Percentiles rank a stretch among this genome's conserved stretches.
Evolutionary conservation across 2,113 vertebrate species (phyloP).

Genomic region (Butastur rufipennis): DNA sequence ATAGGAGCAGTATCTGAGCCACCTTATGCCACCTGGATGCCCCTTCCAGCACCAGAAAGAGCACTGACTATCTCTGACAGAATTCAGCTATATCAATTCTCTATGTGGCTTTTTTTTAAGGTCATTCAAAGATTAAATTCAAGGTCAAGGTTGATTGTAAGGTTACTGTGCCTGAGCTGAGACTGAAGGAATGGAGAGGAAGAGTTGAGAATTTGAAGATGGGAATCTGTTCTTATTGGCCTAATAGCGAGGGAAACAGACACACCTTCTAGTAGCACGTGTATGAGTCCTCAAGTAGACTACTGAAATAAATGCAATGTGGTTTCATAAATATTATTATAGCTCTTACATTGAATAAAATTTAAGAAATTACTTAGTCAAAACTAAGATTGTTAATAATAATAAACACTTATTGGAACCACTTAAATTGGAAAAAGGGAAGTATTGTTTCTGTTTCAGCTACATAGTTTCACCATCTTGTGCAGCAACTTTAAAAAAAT

Average conservation of each 20-base stretch:
- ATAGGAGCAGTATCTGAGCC: background rate
- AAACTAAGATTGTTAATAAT: background rate
- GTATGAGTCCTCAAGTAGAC: background rate
- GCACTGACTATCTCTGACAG: background rate
- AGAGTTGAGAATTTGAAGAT: background rate
- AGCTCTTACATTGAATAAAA: background rate
- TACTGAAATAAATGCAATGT: background rate
- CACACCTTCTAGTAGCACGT: background rate
- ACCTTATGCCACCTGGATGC: background rate
- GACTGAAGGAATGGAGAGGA: background rate
- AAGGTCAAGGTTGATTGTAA: background rate
- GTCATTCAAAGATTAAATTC: background rate
- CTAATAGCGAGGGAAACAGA: background rate
- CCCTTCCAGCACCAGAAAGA: background rate
- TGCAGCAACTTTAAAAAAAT: background rate
- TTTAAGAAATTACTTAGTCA: background rate
- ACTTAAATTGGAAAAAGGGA: background rate
- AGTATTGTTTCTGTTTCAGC: background rate
- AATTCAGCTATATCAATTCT: background rate
- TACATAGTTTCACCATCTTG: background rate
- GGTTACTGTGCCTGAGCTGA: background rate
- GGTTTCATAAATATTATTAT: background rate
- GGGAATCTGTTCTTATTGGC: background rate
- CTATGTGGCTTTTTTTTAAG: background rate
- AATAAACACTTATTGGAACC: background rate